Base-by-base conservation (phyloP, 2,797 vertebrate genomes). In the Halcyon chelicuti region DNA sequence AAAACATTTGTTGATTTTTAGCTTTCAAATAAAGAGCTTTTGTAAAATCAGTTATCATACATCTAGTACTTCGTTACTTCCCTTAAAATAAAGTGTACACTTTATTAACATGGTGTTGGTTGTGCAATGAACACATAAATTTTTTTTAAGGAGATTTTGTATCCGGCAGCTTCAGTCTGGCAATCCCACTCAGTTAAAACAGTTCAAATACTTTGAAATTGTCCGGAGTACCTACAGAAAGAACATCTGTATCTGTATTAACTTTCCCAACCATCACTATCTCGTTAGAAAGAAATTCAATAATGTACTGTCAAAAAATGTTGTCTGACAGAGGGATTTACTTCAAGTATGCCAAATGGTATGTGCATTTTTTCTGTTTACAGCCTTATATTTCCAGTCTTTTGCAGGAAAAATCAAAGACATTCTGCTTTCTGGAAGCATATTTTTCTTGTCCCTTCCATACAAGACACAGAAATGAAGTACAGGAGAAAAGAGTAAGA, bases 1-100 rank as follows among this genome's bases (percentile, higher is more conserved):
- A 31, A 62, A 86, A 66, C 5, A 42, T 51, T 91, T 83, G 29
- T 91, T 96, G 22, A 79, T 95, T 97, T 96, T 96, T 93, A 90
- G 57, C 85, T 93, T 76, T 55, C 65, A 95, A 90, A 74, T 91
- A 63, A 86, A 76, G 21, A 77, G 28, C 40, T 91, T 73, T 85
- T 83, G 68, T 90, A 79, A 85, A 93, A 68, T 31, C 0, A 0
- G 5, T 67, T 91, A 46, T 62, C 8, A 17, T 58, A 25, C 29
- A 33, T 55, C 25, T 78, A 29, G 65, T 54, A 73, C 61, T 68
- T 52, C 66, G 42, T 66, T 88, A 63, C 49, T 76, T 94, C 40
- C 70, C 61, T 95, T 96, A 33, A 87, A 97, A 97, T 96, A 97
- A 98, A 98, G 94, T 88, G 21, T 77, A 21, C 39, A 42, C 18